phyloP scores from a whole-genome alignment of 2,797 vertebrate genomes.

The Phylloscopus collybita region DNA sequence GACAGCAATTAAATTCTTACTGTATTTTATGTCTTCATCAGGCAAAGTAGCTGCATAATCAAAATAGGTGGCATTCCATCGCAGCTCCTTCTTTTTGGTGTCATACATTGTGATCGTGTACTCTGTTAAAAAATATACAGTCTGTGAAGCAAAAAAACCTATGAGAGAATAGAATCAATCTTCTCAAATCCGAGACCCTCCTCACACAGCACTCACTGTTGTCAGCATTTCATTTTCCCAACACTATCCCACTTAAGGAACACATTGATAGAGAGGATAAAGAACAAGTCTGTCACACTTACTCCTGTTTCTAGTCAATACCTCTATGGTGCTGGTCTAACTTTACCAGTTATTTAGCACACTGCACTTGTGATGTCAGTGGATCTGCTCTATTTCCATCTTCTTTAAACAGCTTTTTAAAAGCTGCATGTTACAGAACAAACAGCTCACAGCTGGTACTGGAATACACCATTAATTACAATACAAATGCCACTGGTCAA shows the following conservation, averaged over 20 bases:
- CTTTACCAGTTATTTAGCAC: neutral
- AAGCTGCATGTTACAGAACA: neutral
- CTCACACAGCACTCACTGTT: neutral
- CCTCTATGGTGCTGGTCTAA: neutral
- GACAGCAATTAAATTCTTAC: slow-evolving; percentile 77
- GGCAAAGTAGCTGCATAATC: slow-evolving; percentile 94
- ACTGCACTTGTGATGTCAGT: neutral
- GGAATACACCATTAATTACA: neutral
- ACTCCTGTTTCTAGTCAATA: neutral
- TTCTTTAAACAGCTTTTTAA: neutral
- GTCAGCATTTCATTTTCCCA: neutral
- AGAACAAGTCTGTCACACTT: neutral
- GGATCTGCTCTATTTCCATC: neutral
- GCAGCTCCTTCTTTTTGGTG: slow-evolving; percentile 94
- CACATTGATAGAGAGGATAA: neutral
- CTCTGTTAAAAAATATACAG: slow-evolving; percentile 79
- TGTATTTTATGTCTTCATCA: slow-evolving; percentile 91
- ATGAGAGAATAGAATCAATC: slow-evolving; percentile 54
- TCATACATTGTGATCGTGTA: slow-evolving; percentile 99
- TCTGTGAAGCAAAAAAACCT: slow-evolving; percentile 55
- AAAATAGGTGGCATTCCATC: slow-evolving; percentile 98
- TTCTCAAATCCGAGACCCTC: neutral
- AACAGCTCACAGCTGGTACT: neutral
- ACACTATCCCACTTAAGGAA: neutral
- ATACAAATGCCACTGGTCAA: neutral